Percentiles rank a stretch among this genome's conserved stretches.
Conservation (phyloP, 2,113 vertebrate species). For the Girardinichthys multiradiatus region DNA sequence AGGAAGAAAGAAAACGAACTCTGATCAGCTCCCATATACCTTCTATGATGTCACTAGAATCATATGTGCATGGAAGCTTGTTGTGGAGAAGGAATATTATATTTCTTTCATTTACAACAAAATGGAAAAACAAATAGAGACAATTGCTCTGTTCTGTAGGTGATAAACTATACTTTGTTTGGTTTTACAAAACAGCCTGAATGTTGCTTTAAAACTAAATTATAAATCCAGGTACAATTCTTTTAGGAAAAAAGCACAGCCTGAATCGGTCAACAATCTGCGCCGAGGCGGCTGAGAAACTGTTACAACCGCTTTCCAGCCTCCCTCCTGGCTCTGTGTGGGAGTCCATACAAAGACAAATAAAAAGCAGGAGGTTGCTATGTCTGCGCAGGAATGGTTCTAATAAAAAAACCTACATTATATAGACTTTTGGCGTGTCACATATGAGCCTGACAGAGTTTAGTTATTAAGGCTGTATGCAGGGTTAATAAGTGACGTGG, state of each 20-base stretch:
- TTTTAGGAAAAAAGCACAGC: constrained; percentile 4
- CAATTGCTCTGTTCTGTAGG: not conserved
- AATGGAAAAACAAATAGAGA: not conserved
- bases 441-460: constrained; percentile 10
- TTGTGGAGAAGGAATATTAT: not conserved
- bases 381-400: constrained; percentile 22
- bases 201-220: not conserved
- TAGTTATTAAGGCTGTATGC: constrained; percentile 34
- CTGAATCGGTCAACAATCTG: not conserved
- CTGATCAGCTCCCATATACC: no score
- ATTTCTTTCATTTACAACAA: not conserved
- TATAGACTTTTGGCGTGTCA: constrained; percentile 47
- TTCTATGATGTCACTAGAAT: not conserved
- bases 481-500: constrained; percentile 62
- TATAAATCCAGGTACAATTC: not conserved
- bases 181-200: not conserved
- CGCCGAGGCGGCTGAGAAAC: constrained; percentile 2
- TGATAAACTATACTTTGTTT: not conserved
- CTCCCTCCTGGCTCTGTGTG: constrained; percentile 16
- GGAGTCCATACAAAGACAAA: constrained; percentile 49
- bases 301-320: constrained; percentile 45
- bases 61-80: not conserved
- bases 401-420: constrained; percentile 15
- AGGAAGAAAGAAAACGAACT: no score
- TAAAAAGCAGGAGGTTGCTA: constrained; percentile 34